Conservation (phyloP, 2,888 invertebrate species). For the Omphaloscelis lunosa region DNA sequence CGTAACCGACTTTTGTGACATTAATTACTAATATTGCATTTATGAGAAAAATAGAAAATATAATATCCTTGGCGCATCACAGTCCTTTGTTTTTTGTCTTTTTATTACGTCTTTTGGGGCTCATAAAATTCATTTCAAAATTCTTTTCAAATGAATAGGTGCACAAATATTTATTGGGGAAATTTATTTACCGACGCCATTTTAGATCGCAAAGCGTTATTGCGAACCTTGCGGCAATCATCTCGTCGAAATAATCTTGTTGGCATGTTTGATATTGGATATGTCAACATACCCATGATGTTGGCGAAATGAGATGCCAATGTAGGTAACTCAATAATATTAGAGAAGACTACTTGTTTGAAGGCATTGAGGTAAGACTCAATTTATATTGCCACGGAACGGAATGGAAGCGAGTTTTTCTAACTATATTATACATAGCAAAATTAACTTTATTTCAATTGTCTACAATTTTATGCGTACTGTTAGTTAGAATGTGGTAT, state of each 20-base stretch:
- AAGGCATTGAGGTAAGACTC: not conserved
- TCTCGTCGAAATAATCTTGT: slow-evolving; percentile 49
- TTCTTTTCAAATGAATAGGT: not conserved
- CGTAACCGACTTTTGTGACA: not conserved
- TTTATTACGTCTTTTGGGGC: too few species aligned
- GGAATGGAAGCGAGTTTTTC: not conserved
- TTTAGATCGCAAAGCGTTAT: slow-evolving; percentile 27
- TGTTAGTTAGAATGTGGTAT: too few species aligned
- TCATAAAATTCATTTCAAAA: not conserved
- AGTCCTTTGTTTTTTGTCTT: too few species aligned
- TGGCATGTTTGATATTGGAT: slow-evolving; percentile 56
- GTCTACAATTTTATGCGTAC: too few species aligned
- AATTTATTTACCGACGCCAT: slow-evolving; percentile 23
- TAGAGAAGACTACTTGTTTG: slow-evolving; percentile 1
- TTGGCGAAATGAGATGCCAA: slow-evolving; percentile 40
- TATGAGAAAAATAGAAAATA: not conserved
- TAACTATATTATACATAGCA: not conserved
- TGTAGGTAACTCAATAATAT: slow-evolving; percentile 8
- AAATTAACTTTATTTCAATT: not conserved
- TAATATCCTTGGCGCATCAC: too few species aligned
- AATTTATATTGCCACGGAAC: not conserved
- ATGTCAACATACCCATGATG: slow-evolving; percentile 37
- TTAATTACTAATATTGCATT: not conserved
- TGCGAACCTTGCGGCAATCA: slow-evolving; percentile 32
- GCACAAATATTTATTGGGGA: not conserved